A percentile compares a stretch with the other conserved stretches of the same genome.
Evolutionary conservation across 1,140 invertebrate species (phyloP).

Genomic region (Leptopilina clavipes): DNA sequence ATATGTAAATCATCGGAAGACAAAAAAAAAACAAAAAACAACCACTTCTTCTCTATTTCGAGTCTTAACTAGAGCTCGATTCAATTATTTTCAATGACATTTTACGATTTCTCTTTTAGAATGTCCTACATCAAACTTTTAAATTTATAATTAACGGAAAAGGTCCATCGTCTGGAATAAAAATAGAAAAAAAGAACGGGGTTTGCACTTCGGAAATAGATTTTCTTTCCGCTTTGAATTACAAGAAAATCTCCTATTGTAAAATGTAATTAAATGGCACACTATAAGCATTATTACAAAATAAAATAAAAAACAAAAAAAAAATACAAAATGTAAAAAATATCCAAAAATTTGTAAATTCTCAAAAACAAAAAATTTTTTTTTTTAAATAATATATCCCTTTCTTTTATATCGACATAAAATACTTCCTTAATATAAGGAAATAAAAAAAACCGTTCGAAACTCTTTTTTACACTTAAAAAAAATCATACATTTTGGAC

Average conservation of each 20-base stretch:
- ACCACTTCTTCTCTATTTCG: neutral
- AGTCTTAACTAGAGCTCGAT: conserved; percentile 1
- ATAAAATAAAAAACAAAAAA: too few relatives aligned
- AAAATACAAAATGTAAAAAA: too few relatives aligned
- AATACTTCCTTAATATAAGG: too few relatives aligned
- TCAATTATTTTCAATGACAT: conserved; percentile 20
- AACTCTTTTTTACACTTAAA: neutral
- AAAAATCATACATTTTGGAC: neutral
- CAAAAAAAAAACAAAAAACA: neutral
- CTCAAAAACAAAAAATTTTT: too few relatives aligned
- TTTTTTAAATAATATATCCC: too few relatives aligned
- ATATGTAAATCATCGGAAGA: neutral
- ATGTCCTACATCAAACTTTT: conserved; percentile 14
- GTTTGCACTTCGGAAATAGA: neutral
- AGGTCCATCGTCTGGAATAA: neutral
- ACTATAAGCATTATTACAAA: too few relatives aligned
- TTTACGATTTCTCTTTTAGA: neutral
- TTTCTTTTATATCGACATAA: too few relatives aligned
- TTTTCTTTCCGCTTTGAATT: neutral
- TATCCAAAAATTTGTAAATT: too few relatives aligned
- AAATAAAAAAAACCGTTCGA: too few relatives aligned
- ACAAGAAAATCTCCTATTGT: neutral
- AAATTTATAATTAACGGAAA: conserved; percentile 11
- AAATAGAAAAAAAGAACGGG: neutral
- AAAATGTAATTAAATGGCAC: neutral